Conservation (phyloP, 2,888 invertebrate species). For the Drosophila antonietae region DNA sequence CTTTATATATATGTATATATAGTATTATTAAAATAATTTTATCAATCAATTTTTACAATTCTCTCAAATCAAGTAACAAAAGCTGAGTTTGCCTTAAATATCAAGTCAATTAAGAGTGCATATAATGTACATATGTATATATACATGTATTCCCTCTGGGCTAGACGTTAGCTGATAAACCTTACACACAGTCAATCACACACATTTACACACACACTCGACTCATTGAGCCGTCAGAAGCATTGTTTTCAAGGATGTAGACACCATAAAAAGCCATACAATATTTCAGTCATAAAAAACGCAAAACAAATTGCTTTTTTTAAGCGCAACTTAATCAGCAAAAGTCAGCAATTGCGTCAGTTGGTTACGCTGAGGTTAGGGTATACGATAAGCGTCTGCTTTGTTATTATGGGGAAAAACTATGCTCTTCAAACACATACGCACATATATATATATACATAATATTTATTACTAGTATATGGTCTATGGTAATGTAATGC, state of each 20-base stretch:
- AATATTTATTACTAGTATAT: constrained; percentile 37
- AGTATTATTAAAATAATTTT: constrained; percentile 3
- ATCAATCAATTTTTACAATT: constrained; percentile 50
- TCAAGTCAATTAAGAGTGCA: constrained; percentile 53
- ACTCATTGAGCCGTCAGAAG: constrained; percentile 27
- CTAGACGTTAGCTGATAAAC: constrained; percentile 33
- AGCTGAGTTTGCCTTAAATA: constrained; percentile 20
- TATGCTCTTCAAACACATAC: constrained; percentile 10
- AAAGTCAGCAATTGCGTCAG: constrained; percentile 1
- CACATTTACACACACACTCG: neutral
- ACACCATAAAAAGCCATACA: constrained; percentile 64
- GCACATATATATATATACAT: constrained; percentile 17
- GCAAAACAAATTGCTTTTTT: constrained; percentile 63
- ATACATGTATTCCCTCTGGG: constrained; percentile 45
- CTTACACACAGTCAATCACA: neutral
- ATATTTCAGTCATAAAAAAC: constrained; percentile 73
- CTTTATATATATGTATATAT: neutral
- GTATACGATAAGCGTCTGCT: constrained; percentile 26
- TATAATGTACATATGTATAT: neutral
- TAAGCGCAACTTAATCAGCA: constrained; percentile 68
- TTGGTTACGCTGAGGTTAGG: neutral
- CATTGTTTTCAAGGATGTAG: constrained; percentile 63
- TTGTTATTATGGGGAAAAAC: neutral
- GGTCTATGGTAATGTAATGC: constrained; percentile 36
- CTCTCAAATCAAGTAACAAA: constrained; percentile 33